Evolutionary conservation across 2,113 vertebrate species (phyloP).

Genomic region (Chaenogobius annularis): DNA sequence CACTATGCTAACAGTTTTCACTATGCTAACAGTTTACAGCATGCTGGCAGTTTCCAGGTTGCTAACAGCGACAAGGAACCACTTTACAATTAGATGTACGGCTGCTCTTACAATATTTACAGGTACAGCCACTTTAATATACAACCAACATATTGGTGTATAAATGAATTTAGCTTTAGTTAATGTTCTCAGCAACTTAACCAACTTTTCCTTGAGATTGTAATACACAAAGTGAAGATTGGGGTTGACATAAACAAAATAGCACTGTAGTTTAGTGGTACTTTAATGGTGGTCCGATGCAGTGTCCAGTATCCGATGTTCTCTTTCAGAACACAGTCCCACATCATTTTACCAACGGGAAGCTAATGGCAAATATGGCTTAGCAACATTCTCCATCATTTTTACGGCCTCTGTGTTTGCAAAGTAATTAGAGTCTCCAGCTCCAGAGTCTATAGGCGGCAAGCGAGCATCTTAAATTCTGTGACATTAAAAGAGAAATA

Average conservation of each 20-base stretch:
- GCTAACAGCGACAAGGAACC: too few species aligned
- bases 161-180: too few species aligned
- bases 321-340: conserved; percentile 36
- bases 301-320: conserved; percentile 34
- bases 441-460: conserved; percentile 8
- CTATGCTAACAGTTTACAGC: too few species aligned
- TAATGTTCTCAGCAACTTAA: too few species aligned
- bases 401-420: conserved; percentile 38
- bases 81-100: too few species aligned
- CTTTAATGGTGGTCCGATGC: conserved; percentile 11
- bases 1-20: too few species aligned
- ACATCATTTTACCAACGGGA: conserved; percentile 34
- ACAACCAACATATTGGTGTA: too few species aligned
- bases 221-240: too few species aligned
- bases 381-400: conserved; percentile 38
- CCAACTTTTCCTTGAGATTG: too few species aligned
- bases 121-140: too few species aligned
- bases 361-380: conserved; percentile 24
- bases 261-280: conserved; percentile 19
- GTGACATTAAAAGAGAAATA: conserved; percentile 28
- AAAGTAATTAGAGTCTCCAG: conserved; percentile 43
- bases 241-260: not conserved
- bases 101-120: too few species aligned
- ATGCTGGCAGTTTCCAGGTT: too few species aligned
- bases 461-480: conserved; percentile 10